These are phyloP conservation scores for Papilio polytes DNA, from an alignment of 1,140 invertebrate species.

Conservation along the genomic window DNA sequence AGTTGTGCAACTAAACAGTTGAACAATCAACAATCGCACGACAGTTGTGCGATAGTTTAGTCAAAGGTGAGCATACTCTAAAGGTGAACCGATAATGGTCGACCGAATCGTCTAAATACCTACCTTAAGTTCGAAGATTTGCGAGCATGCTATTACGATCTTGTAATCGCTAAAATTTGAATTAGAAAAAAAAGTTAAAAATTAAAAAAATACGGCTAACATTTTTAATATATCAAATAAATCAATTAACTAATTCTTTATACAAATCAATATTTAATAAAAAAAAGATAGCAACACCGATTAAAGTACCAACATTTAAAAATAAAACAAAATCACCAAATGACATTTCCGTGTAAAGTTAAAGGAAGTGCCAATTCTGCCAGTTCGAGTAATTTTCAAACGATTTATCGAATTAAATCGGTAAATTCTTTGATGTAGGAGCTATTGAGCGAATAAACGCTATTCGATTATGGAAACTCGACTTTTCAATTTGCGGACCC, in stretches of 20 bases:
- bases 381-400: constrained; percentile 72
- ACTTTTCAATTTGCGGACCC: constrained; percentile 78
- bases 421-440: constrained; percentile 76
- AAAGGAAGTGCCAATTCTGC: constrained; percentile 68
- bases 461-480: constrained; percentile 78
- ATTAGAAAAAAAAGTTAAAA: no score
- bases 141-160: background rate
- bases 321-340: constrained; percentile 58
- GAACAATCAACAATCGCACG: no score
- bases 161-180: no score
- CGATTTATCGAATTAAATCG: constrained; percentile 78
- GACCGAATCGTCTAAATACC: no score
- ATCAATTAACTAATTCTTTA: no score
- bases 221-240: no score
- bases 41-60: no score
- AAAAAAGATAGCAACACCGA: constrained; percentile 3
- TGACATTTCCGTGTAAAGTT: constrained; percentile 70
- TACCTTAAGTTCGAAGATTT: no score
- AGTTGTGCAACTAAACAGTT: no score
- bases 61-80: no score
- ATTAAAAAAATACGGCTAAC: no score
- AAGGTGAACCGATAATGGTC: no score
- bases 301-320: background rate
- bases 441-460: constrained; percentile 61
- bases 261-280: background rate